phyloP scores from a whole-genome alignment of 1,140 invertebrate genomes.

The Cepaea nemoralis region DNA sequence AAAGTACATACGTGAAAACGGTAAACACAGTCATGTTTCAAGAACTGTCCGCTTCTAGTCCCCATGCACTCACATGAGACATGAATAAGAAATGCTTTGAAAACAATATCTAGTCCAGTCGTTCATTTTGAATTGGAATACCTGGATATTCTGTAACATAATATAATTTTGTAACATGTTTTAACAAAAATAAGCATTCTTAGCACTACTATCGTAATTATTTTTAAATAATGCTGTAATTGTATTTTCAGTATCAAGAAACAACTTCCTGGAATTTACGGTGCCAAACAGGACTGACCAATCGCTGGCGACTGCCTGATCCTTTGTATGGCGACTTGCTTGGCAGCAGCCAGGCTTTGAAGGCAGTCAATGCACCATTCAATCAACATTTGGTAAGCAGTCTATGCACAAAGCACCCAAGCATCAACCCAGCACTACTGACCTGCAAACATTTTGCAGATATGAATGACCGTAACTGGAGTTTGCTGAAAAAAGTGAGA shows the following conservation, averaged over 20 bases:
- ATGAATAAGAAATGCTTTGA: no score
- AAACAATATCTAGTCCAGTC: no score
- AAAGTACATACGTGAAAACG: no score
- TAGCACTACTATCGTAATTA: no score
- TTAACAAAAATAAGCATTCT: no score
- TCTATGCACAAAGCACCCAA: slow-evolving; percentile 56
- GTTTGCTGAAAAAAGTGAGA: slow-evolving; percentile 14
- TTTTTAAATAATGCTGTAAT: no score
- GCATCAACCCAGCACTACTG: not conserved
- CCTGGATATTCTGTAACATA: no score
- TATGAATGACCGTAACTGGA: slow-evolving; percentile 24
- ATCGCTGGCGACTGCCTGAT: slow-evolving; percentile 68
- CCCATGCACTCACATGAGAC: no score
- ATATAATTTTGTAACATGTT: no score
- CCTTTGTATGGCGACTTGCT: slow-evolving; percentile 68
- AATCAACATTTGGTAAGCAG: slow-evolving; percentile 62
- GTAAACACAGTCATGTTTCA: no score
- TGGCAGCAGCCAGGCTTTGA: slow-evolving; percentile 68
- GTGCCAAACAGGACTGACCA: slow-evolving; percentile 65
- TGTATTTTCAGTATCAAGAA: slow-evolving; percentile 57
- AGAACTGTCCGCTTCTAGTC: no score
- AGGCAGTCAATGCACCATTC: slow-evolving; percentile 61
- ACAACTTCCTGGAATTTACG: slow-evolving; percentile 58
- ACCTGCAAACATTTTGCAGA: slow-evolving; percentile 23
- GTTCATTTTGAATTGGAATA: no score